A percentile compares a stretch with the other conserved stretches of the same genome.
These are phyloP conservation scores for Heliangelus exortis DNA, from an alignment of 2,797 vertebrate genomes.

Conservation along the genomic window DNA sequence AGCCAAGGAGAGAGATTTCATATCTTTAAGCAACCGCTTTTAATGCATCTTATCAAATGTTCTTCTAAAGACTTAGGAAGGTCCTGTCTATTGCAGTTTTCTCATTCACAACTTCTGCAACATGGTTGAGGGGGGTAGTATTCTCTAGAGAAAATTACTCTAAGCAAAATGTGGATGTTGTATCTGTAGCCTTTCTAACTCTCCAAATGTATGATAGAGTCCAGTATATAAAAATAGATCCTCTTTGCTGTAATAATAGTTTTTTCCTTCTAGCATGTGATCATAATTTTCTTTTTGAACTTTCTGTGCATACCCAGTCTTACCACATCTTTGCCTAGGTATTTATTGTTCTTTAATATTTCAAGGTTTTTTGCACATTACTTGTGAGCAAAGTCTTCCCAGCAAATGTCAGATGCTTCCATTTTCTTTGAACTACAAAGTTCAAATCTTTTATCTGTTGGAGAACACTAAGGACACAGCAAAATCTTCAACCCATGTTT, in stretches of 20 bases:
- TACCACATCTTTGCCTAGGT: neutral
- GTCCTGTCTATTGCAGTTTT: neutral
- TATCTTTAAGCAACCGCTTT: neutral
- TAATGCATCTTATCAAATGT: fast-evolving
- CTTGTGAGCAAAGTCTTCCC: neutral
- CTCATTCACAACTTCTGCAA: fast-evolving
- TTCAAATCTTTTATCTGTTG: neutral
- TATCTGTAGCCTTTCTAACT: neutral
- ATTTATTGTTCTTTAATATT: neutral
- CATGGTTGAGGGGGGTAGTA: neutral
- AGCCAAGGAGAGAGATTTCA: neutral
- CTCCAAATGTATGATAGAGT: neutral
- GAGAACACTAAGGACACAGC: neutral
- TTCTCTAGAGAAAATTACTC: neutral
- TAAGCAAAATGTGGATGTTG: neutral
- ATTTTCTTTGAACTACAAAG: neutral
- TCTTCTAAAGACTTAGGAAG: neutral
- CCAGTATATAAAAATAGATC: neutral
- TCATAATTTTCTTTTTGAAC: neutral
- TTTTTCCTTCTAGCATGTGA: neutral
- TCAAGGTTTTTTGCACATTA: neutral
- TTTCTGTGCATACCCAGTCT: neutral
- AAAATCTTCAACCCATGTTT: neutral
- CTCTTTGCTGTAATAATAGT: neutral
- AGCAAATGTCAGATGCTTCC: neutral